Base-by-base conservation (phyloP, 2,888 invertebrate genomes). In the Leucophenga maculata region DNA sequence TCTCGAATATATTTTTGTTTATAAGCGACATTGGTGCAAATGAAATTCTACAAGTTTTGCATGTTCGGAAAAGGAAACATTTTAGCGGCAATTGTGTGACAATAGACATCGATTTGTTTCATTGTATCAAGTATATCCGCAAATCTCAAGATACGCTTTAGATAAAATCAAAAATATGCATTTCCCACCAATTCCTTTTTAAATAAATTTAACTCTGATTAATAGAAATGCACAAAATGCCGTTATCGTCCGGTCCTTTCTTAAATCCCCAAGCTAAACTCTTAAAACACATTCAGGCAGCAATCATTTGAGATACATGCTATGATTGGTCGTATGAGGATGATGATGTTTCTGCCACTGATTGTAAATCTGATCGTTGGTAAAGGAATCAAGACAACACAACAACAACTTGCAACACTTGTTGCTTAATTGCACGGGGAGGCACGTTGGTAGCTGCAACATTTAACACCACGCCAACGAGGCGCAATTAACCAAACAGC, bases 401-500 rank as follows among this genome's bases (percentile, higher is more conserved):
- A 39, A 26, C 20, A 26, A 57, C 57, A 57, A 57, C 22, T 57
- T 57, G 31, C 26, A 22, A 26, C 44, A 31, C 60, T 60, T 44
- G 18, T 26, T 13, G 44, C 60, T 60, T 60, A 60, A 60, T 60
- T 60, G 60, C 39, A 16, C 8, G 39, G 39, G 39, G 39, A 39
- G 39, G 39, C 39, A 11, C 11, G 1, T 39, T 39, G 3, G 39
- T 39, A 6, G 39, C n/a, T 4, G 39, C 44, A 60, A 39, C 60
- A 60, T 32, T 60, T 60, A 60, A 60, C 60, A 8, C 39, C 60
- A 60, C 60, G 11, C 39, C 60, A 60, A 32, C 39, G 44, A 39
- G 60, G 44, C 60, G 26, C 44, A 60, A 32, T 60, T 39, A 60
- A 39, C 60, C 32, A 60, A 60, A 60, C 60, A 60, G 18, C 60